Evolutionary conservation across 2,888 invertebrate genomes (phyloP), one percentile per base, ranked within the genome.

Genomic region (Lycophotia porphyrea): DNA sequence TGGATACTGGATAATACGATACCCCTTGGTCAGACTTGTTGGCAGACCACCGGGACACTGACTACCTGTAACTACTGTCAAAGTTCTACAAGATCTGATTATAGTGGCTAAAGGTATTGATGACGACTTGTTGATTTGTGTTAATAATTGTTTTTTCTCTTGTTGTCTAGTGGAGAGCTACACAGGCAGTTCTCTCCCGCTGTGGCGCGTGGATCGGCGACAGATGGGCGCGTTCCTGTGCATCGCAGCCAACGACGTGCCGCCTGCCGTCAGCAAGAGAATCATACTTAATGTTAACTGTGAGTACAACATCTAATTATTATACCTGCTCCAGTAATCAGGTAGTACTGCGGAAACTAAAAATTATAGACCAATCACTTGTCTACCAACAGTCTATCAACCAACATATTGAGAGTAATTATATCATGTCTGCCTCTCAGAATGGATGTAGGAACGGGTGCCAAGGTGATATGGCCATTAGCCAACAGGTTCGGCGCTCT

Each of bases 141-240:
- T 21, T 47, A 21, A 47, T 47, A 24, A 47, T 47, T 24, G 47
- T 47, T 21, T 47, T 44, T 21, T 80, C 85, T 82, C 78, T 63
- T 63, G 2, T 63, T 24, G 2, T 31, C 24, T 24, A 39, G 27
- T 36, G 21, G 55, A 55, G 89, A 98, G 97, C 77, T 98, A 97
- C 95, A 98, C 98, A 88, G 99, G 98, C 81, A 95, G 94, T 71
- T 93, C 95, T 0, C 89, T 96, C 63, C 94, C 95, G 1, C 84
- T 99, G 90, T 97, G 98, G 96, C 97, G 98, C 81, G 97, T 99
- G 89, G 98, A 98, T 91, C 97, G 99, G 71, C 97, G 98, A 89
- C 99, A 99, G 96, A 99, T 99, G 98, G 99, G 99, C 55, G 98
- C 98, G 47, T 99, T 99, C 94, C 97, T 99, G 88, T 99, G 99